Evolutionary conservation across 2,113 vertebrate species (phyloP), one percentile per base, ranked within the genome.

Genomic region (Athene noctua): DNA sequence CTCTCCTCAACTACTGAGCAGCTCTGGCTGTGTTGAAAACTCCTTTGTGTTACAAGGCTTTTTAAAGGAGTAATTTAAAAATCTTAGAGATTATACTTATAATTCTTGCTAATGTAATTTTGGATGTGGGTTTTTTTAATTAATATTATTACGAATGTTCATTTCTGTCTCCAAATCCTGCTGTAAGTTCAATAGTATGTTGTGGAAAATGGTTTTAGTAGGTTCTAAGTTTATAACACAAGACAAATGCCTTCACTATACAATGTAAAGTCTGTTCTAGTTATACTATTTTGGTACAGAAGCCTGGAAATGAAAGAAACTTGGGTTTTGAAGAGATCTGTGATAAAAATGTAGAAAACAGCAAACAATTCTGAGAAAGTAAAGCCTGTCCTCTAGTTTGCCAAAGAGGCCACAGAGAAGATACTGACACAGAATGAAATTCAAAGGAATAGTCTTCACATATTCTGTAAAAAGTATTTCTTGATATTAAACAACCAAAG

Each of bases 401-500:
- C 30, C 20, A 46, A 19, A 42, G 90, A 72, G 90, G 62, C 70
- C 36, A 16, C 67, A 52, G 91, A 63, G 91, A 79, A 82, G 70
- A 51, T 87, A 12, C 5, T 81, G 89, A 67, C 47, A 11, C 30
- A 84, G 80, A 94, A 55, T 77, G 70, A 80, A 57, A 82, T 74
- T 88, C 52, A 85, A 91, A 72, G 58, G 73, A 89, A 38, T 77
- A 96, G 92, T 93, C 90, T 91, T 80, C 84, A 81, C 86, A 15
- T 89, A 94, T 57, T 92, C 91, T 97, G 95, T 96, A 97, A 74
- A 93, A 96, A 94, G 66, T 94, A 91, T 96, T 96, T 97, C 90
- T 95, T 97, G 90, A 88, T 93, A 97, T 97, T 96, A 96, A 97
- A 96, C 84, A 93, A 96, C 96, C 96, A 96, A 96, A 97, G 94